Base-by-base conservation (phyloP, 2,797 vertebrate species). In the Rhinogobio ventralis region DNA sequence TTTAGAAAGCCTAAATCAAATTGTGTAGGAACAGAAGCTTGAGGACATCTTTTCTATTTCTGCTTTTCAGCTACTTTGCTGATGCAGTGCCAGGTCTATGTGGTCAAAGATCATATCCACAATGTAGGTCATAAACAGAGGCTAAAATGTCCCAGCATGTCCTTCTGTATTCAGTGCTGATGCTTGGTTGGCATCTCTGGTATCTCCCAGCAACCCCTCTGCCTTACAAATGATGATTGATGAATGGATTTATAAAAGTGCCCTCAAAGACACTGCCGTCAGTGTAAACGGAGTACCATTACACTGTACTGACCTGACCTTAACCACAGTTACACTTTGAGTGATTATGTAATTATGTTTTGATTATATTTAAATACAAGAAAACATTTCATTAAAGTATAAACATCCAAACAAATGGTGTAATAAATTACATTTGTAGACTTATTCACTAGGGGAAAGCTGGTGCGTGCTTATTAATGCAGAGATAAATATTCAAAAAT, bases 21-120 rank as follows among this genome's bases (percentile, higher is more conserved):
- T 8, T 39, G 25, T 28, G 25, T 15, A 62, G 60, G 82, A 60
- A 45, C 75, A 77, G 81, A 69, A 88, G 45, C 64, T 73, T 46
- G 72, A 79, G 74, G 90, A 91, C 91, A 91, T 90, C 91, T 92
- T 89, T 62, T 79, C 45, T 73, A 82, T 92, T 92, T 92, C 92
- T 93, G 88, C 73, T 82, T 87, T 93, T 93, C 89, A 92, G 90
- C 90, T 87, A 91, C 88, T 78, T 88, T 86, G 45, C 75, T 74
- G 68, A 85, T 91, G 89, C 89, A 89, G 88, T 86, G 73, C 84
- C 88, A 91, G 90, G 88, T 87, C 86, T 84, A 72, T 79, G 66
- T 86, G 91, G 92, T 94, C 93, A 93, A 90, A 92, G 92, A 90
- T 90, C 88, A 83, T 67, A 85, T 92, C 87, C 87, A 88, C 89